Evolutionary conservation across 2,888 invertebrate species (phyloP).

Genomic region (Idaea dimidiata): DNA sequence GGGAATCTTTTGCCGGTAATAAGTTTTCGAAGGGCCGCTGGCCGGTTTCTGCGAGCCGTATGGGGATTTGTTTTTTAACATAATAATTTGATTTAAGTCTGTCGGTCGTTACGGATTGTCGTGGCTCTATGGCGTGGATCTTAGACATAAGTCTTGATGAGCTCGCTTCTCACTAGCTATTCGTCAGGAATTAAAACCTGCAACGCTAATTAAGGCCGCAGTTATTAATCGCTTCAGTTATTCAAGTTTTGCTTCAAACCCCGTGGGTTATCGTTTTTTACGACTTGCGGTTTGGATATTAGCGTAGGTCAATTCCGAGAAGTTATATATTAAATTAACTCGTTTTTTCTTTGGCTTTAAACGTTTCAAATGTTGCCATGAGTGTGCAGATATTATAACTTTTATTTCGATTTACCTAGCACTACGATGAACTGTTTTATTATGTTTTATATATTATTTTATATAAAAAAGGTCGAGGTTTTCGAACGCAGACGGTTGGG

Average conservation of each 20-base stretch:
- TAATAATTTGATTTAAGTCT: constrained; percentile 53
- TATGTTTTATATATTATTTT: too few species aligned
- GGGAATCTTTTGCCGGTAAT: constrained; percentile 71
- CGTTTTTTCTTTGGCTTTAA: constrained; percentile 46
- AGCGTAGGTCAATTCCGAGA: constrained; percentile 68
- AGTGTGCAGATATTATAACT: constrained; percentile 31
- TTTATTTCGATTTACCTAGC: constrained; percentile 21
- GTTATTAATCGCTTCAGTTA: constrained; percentile 73
- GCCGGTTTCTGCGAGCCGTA: constrained; percentile 66
- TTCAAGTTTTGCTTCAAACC: constrained; percentile 63
- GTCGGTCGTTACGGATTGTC: constrained; percentile 53
- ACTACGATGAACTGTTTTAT: constrained; percentile 25
- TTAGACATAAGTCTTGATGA: constrained; percentile 62
- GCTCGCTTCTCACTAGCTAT: constrained; percentile 48
- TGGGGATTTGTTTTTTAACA: constrained; percentile 54
- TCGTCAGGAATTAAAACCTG: background rate
- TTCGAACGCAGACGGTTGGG: constrained; percentile 67
- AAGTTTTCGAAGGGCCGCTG: constrained; percentile 61
- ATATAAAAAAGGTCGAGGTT: constrained; percentile 55
- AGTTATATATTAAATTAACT: constrained; percentile 63
- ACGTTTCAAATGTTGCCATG: constrained; percentile 48
- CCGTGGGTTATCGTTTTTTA: constrained; percentile 64
- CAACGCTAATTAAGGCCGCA: constrained; percentile 62
- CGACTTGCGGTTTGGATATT: constrained; percentile 67
- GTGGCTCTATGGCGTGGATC: constrained; percentile 28